Conservation (phyloP, 2,797 vertebrate genomes). For the Vespertilio murinus region DNA sequence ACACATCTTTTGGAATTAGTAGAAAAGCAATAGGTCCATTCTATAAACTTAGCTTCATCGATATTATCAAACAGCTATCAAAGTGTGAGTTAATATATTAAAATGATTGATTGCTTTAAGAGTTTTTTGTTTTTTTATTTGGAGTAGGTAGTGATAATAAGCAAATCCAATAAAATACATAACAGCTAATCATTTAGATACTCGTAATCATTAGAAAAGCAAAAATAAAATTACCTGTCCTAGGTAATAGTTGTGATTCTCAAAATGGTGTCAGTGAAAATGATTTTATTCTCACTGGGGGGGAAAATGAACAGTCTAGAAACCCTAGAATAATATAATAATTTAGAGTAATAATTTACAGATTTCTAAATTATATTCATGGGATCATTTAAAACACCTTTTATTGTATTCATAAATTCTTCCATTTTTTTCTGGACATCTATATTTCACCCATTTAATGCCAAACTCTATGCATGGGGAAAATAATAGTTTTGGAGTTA, state of each 20-base stretch:
- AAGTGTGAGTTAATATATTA: neutral
- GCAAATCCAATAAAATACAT: neutral
- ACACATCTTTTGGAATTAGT: neutral
- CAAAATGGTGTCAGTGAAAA: neutral
- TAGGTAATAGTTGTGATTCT: neutral
- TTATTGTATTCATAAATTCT: neutral
- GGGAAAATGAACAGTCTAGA: neutral
- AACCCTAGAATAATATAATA: neutral
- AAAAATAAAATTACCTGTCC: neutral
- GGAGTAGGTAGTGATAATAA: neutral
- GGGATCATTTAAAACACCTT: neutral
- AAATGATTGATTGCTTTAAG: neutral
- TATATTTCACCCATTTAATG: neutral
- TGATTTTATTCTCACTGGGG: constrained; percentile 6
- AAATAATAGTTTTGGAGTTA: neutral
- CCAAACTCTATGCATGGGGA: neutral
- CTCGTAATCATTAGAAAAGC: neutral
- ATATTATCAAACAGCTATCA: neutral
- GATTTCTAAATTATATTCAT: neutral
- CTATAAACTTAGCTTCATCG: neutral
- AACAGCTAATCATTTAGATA: neutral
- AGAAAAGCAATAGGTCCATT: neutral
- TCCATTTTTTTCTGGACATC: neutral
- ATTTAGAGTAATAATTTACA: neutral
- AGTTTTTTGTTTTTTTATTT: neutral